These are phyloP conservation scores for Orchestia grillus DNA, from an alignment of 1,140 invertebrate species.

Conservation along the genomic window DNA sequence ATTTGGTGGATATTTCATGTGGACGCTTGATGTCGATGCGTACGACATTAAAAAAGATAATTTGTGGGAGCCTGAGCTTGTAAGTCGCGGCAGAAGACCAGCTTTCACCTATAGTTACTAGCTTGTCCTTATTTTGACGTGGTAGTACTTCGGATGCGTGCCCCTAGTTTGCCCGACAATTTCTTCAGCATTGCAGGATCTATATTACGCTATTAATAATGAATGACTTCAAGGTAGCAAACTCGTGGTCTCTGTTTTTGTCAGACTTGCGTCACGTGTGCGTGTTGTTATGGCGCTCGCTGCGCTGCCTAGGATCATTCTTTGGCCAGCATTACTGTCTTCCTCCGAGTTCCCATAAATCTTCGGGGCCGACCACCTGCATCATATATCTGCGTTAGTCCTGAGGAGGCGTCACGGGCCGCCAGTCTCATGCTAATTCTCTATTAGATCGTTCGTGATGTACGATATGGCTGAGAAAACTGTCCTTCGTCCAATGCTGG, in stretches of 20 bases:
- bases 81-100: background rate
- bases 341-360: background rate
- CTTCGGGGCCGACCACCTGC: background rate
- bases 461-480: background rate
- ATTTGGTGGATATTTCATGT: background rate
- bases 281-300: background rate
- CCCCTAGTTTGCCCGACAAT: background rate
- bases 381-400: slow-evolving; percentile 1
- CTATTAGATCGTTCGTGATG: background rate
- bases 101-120: background rate
- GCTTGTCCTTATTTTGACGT: background rate
- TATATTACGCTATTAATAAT: background rate
- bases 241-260: background rate
- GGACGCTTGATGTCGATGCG: background rate
- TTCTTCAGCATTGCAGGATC: background rate
- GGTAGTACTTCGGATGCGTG: background rate
- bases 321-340: background rate
- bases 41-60: background rate
- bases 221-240: background rate
- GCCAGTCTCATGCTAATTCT: background rate
- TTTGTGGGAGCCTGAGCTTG: background rate
- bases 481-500: background rate
- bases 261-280: background rate
- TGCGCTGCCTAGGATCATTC: background rate
- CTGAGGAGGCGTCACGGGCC: background rate